Conservation (phyloP, 2,888 invertebrate genomes). For the Micropterix aruncella region DNA sequence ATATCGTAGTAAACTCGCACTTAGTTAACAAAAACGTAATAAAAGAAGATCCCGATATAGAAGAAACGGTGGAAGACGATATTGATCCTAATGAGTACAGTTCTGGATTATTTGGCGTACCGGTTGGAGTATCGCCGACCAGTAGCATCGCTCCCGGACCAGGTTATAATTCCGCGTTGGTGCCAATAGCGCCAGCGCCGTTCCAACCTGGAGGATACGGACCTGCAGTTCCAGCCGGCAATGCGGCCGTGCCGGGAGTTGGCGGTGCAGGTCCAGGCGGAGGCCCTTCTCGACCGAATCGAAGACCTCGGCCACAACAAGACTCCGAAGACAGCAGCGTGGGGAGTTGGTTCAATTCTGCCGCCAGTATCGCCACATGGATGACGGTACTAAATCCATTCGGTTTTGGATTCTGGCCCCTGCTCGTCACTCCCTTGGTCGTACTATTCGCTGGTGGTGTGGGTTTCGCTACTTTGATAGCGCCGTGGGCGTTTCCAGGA, state of each 20-base stretch:
- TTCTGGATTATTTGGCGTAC: background rate
- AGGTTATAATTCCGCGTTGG: background rate
- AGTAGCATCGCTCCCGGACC: background rate
- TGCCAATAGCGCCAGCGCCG: background rate
- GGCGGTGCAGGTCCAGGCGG: conserved; percentile 7
- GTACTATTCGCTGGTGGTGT: conserved; percentile 47
- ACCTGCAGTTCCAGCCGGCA: too few species aligned
- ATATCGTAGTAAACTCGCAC: conserved; percentile 37
- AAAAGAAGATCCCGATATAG: conserved; percentile 37
- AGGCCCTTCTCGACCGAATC: conserved; percentile 9
- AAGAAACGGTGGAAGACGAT: conserved; percentile 29
- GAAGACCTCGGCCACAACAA: conserved; percentile 3
- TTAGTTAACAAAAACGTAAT: conserved; percentile 45
- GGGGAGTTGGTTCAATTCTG: conserved; percentile 32
- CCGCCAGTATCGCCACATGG: conserved; percentile 35
- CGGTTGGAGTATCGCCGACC: background rate
- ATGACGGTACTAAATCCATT: conserved; percentile 42
- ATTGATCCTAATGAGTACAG: background rate
- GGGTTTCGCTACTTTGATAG: conserved; percentile 43
- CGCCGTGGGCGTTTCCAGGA: conserved; percentile 48
- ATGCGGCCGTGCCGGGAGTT: conserved; percentile 5
- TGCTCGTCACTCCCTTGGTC: conserved; percentile 47
- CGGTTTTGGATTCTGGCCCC: conserved; percentile 40
- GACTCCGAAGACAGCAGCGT: conserved; percentile 29
- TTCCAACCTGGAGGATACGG: background rate